Base-by-base conservation (phyloP, 2,113 vertebrate genomes). In the Cairina moschata region DNA sequence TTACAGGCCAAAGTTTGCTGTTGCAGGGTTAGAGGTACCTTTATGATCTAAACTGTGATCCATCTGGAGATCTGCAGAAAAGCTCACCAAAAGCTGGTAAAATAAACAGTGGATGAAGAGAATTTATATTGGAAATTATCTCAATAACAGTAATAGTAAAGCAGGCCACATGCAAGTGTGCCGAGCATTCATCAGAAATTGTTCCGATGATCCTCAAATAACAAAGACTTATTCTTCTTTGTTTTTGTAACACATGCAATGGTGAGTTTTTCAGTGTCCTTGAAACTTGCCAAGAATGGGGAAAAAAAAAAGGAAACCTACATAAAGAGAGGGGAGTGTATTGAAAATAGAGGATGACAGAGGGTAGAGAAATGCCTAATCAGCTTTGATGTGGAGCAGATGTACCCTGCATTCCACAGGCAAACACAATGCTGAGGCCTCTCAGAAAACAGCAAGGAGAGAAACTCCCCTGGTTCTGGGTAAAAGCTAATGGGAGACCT, bases 301-400 rank as follows among this genome's bases (percentile, higher is more conserved):
- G 23, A 80, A n/a, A 67, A 17, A 44, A 91, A 88, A 58, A 87
- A 83, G 40, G 40, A 95, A 94, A 96, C 77, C 63, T 71, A 78
- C 66, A 58, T 54, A 56, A 90, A 90, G 68, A 74, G 23, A 86
- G 38, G 78, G 12, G 67, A 93, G 96, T 55, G 87, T 73, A 83
- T 21, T 89, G 55, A 63, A 95, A 96, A 95, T 92, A 91, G 3
- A 9, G 54, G 54, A 95, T 93, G 83, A 89, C 88, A 96, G 84
- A 92, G 88, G 94, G 86, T 52, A 94, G 79, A 88, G 92, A 90
- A 95, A 87, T 56, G 71, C 83, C 92, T 83, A 94, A 91, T 48
- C 77, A 91, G 52, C 92, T 97, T 96, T 97, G 96, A 97, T 96
- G 92, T 82, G 89, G 90, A 97, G 83, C 95, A 96, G 95, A 97